Base-by-base conservation (phyloP, 2,113 vertebrate genomes). In the Podiceps cristatus region DNA sequence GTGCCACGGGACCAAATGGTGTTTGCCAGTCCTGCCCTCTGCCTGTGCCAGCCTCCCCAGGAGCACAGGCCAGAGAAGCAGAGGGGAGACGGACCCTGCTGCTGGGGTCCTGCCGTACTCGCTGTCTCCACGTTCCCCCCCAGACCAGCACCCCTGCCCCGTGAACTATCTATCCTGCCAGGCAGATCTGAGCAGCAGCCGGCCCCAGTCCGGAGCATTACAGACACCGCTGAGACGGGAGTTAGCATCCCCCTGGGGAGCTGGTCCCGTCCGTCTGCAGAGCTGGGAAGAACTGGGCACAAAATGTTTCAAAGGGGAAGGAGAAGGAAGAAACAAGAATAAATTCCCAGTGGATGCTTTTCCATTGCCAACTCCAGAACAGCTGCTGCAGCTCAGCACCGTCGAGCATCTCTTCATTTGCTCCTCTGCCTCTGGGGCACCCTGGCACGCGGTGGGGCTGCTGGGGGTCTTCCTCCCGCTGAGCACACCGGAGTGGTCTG, bases 91-190 rank as follows among this genome's bases (percentile, higher is more conserved):
- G 13, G 66, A 56, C 22, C 58, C 71, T 50, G 45, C 67, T 64
- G 75, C 53, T 2, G 4, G 47, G n/a, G 4, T 67, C n/a, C 60
- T 45, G 13, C 71, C 0, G 3, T 9, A 7, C 69, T 44, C 3
- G 1, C 44, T 40, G 67, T 69, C n/a, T 55, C 59, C 47, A 45
- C 0, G 1, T 29, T 29, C 0, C 42, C 73, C 42, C 25, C 69
- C 27, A 9, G 35, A 40, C 3, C 71, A 63, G 68, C 24, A 83
- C 18, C 33, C 0, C 1, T 6, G 6, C 40, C 73, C 52, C 0
- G 0, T 29, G 19, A 80, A 35, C 88, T 19, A 24, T 18, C 62
- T 62, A 45, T 47, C 79, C 84, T 63, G 90, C 59, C 25, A 69
- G 73, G 75, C 40, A 50, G 58, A 37, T 19, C 58, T 5, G 8